These are phyloP conservation scores for Bubo bubo DNA, from an alignment of 2,113 vertebrate species.

Conservation along the genomic window DNA sequence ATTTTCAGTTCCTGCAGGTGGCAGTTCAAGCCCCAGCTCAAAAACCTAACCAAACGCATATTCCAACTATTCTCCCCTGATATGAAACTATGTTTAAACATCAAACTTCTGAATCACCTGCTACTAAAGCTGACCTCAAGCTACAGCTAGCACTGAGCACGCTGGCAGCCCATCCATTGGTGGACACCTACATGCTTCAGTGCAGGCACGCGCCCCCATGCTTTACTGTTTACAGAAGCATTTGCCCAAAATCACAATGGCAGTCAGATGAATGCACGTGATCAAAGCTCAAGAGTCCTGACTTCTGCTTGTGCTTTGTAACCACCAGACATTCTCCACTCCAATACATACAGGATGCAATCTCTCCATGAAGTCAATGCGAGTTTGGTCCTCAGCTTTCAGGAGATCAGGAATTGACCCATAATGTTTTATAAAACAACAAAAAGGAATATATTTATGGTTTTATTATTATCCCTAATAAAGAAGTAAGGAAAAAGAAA, in stretches of 20 bases:
- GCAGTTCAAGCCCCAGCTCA: background rate
- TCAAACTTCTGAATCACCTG: background rate
- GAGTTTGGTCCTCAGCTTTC: background rate
- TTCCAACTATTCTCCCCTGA: background rate
- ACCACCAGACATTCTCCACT: background rate
- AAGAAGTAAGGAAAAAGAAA: constrained; percentile 43
- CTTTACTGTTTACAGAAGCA: background rate
- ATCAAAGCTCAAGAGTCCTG: background rate
- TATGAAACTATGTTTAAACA: background rate
- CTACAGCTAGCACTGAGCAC: background rate
- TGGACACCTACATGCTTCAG: background rate
- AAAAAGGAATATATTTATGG: constrained; percentile 44
- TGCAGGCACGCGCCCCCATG: accelerated
- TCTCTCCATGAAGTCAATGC: background rate
- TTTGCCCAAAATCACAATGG: background rate
- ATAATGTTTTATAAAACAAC: constrained; percentile 13
- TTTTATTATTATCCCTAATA: constrained; percentile 55
- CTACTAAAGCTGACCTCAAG: background rate
- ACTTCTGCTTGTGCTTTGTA: background rate
- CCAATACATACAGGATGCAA: background rate
- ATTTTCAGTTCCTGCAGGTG: background rate
- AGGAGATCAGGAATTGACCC: background rate
- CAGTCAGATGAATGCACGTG: background rate
- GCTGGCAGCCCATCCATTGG: background rate
- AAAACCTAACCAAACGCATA: background rate